phyloP scores from a whole-genome alignment of 1,140 invertebrate species.

The Heliconius hermathena region DNA sequence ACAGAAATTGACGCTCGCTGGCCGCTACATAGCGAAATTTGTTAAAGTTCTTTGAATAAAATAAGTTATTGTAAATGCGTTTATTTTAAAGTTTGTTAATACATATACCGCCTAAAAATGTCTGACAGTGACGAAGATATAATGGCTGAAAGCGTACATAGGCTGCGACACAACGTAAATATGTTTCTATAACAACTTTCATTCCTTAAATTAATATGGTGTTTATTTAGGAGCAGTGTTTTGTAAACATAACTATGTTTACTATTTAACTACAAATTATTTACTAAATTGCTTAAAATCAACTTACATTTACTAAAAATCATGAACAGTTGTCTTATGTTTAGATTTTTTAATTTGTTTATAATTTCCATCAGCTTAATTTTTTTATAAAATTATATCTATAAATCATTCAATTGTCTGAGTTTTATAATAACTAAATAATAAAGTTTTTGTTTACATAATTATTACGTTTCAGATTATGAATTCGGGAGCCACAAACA shows the following conservation, averaged over 20 bases:
- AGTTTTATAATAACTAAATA: neutral
- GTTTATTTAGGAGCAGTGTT: no score
- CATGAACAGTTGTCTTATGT: neutral
- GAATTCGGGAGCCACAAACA: slow-evolving; percentile 39
- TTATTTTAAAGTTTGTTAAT: neutral
- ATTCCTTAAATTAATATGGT: neutral
- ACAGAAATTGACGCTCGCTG: slow-evolving; percentile 23
- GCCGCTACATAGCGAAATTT: slow-evolving; percentile 5
- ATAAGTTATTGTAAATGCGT: neutral
- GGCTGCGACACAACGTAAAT: slow-evolving; percentile 44
- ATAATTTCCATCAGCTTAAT: neutral
- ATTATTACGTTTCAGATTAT: slow-evolving; percentile 37
- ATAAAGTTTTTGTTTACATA: neutral
- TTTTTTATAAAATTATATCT: no score
- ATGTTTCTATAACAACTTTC: neutral
- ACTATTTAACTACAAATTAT: no score
- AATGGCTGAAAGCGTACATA: slow-evolving; percentile 41
- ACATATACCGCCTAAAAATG: slow-evolving; percentile 32
- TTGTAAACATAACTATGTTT: no score
- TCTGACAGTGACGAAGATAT: slow-evolving; percentile 50
- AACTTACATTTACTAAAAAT: neutral
- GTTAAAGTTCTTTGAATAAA: neutral
- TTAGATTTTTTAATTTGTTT: neutral
- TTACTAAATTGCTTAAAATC: neutral
- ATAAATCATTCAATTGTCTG: no score